phyloP scores from a whole-genome alignment of 1,140 invertebrate genomes.

The Penaeus chinensis region DNA sequence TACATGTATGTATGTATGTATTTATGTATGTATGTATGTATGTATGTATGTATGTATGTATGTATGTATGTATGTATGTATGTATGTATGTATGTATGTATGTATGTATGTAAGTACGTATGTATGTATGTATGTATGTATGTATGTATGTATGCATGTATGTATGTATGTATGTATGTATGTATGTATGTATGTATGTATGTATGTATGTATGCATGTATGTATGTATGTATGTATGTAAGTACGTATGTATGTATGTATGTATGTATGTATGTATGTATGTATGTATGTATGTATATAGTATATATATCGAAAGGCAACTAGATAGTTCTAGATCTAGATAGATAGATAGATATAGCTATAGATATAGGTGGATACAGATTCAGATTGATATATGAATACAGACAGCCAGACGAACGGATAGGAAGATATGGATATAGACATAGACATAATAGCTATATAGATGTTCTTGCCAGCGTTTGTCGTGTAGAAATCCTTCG shows the following conservation, averaged over 20 bases:
- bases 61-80: conserved; percentile 7
- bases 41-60: conserved; percentile 1
- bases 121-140: conserved; percentile 3
- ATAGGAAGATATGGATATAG: no score
- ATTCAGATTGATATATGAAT: background rate
- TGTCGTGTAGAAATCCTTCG: no score
- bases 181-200: background rate
- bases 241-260: background rate
- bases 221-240: conserved; percentile 4
- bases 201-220: background rate
- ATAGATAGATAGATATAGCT: background rate
- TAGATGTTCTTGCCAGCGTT: no score
- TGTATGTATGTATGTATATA: conserved; percentile 2
- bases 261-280: conserved; percentile 12
- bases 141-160: background rate
- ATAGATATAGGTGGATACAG: background rate
- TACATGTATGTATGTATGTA: background rate
- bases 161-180: background rate
- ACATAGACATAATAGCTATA: no score
- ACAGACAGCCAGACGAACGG: no score
- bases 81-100: background rate
- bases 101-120: conserved; percentile 3
- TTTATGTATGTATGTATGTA: background rate
- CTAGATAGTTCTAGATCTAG: background rate
- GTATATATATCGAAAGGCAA: no score